Evolutionary conservation across 1,140 invertebrate species (phyloP).

Genomic region (Nasonia vitripennis): DNA sequence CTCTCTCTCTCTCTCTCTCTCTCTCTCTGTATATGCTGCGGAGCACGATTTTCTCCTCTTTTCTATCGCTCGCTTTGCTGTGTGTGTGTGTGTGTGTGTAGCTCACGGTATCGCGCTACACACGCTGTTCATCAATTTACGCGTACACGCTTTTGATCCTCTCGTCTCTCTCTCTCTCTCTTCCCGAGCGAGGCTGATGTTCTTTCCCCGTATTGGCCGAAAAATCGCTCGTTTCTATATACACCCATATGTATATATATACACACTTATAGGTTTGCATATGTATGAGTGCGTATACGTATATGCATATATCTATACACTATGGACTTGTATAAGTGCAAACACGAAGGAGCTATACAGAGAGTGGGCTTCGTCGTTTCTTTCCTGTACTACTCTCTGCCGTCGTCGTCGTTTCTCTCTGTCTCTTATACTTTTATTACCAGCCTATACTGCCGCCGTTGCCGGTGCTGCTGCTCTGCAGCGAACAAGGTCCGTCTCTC

Average conservation of each 20-base stretch:
- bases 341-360: not conserved
- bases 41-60: constrained; percentile 11
- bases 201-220: too few relatives aligned
- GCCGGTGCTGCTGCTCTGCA: too few relatives aligned
- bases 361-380: not conserved
- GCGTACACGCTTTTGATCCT: constrained; percentile 12
- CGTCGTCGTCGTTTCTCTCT: not conserved
- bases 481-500: not conserved
- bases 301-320: not conserved
- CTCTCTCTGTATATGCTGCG: not conserved
- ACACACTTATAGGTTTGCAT: too few relatives aligned
- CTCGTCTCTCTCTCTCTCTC: not conserved
- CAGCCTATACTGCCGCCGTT: not conserved
- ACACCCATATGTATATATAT: not conserved
- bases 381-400: not conserved
- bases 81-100: not conserved
- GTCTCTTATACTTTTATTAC: constrained; percentile 1
- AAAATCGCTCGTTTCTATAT: not conserved
- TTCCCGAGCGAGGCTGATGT: not conserved
- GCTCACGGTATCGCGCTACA: not conserved
- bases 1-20: not conserved
- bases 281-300: not conserved
- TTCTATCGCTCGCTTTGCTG: not conserved
- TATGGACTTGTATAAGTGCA: not conserved
- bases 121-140: constrained; percentile 19